phyloP scores from a whole-genome alignment of 1,140 invertebrate genomes.

The Zaprionus tsacasi region DNA sequence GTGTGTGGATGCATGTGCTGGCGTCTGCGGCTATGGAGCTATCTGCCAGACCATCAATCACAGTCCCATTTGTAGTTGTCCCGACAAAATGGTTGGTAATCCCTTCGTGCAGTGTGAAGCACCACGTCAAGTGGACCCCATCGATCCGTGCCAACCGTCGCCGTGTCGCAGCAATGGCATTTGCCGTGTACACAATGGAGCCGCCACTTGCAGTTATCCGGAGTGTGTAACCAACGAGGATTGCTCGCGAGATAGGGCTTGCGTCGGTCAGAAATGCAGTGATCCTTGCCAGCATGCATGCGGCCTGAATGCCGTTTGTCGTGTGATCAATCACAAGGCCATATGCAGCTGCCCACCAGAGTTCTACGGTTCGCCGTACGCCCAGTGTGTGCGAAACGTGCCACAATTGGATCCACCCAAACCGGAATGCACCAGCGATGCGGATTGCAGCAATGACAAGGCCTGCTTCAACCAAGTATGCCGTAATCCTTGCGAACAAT shows the following conservation, averaged over 20 bases:
- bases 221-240: constrained; percentile 94
- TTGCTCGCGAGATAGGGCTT: constrained; percentile 92
- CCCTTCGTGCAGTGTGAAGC: constrained; percentile 90
- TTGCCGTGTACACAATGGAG: constrained; percentile 89
- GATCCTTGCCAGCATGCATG: constrained; percentile 93
- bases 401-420: constrained; percentile 85
- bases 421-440: constrained; percentile 91
- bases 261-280: constrained; percentile 91
- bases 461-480: constrained; percentile 92
- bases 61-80: constrained; percentile 91
- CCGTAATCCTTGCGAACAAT: constrained; percentile 89
- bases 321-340: constrained; percentile 91
- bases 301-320: constrained; percentile 93
- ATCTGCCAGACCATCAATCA: constrained; percentile 89
- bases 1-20: constrained; percentile 92
- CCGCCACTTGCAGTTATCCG: constrained; percentile 91
- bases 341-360: constrained; percentile 92
- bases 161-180: constrained; percentile 92
- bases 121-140: constrained; percentile 74
- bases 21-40: constrained; percentile 87
- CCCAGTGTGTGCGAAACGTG: constrained; percentile 87
- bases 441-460: constrained; percentile 93
- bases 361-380: constrained; percentile 91
- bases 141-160: constrained; percentile 91
- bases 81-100: constrained; percentile 87